phyloP scores from a whole-genome alignment of 2,113 vertebrate genomes.

The Archocentrus centrarchus region DNA sequence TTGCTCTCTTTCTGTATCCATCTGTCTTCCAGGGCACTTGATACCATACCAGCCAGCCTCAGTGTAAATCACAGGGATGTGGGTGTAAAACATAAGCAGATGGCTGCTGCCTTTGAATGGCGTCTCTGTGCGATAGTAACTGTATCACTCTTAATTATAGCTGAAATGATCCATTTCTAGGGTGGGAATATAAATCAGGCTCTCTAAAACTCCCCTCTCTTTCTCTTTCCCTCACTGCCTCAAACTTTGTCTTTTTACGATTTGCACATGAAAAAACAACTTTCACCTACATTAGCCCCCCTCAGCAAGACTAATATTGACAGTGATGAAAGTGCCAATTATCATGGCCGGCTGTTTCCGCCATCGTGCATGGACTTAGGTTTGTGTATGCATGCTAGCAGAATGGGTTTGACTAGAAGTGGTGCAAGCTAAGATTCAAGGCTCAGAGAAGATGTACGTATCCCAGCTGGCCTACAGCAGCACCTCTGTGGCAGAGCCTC shows the following conservation, averaged over 20 bases:
- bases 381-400: conserved; percentile 1
- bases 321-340: conserved; percentile 77
- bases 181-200: conserved; percentile 70
- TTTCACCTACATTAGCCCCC: conserved; percentile 59
- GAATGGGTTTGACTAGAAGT: conserved; percentile 29
- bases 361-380: neutral
- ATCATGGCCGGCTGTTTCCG: conserved; percentile 62
- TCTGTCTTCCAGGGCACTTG: conserved; percentile 56
- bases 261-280: conserved; percentile 78
- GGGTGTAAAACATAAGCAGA: conserved; percentile 78
- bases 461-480: conserved; percentile 54
- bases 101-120: conserved; percentile 77
- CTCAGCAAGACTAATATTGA: conserved; percentile 75
- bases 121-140: conserved; percentile 79
- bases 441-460: conserved; percentile 19
- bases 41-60: conserved; percentile 47
- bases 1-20: conserved; percentile 47
- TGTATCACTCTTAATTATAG: conserved; percentile 80
- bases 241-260: conserved; percentile 64
- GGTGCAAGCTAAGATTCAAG: conserved; percentile 35
- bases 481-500: conserved; percentile 1
- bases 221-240: conserved; percentile 19
- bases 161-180: conserved; percentile 77
- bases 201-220: conserved; percentile 54
- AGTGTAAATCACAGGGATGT: conserved; percentile 62